These are phyloP conservation scores for Epizoanthus scotinus DNA, from an alignment of 92 coral and sea anemone species.

Conservation along the genomic window DNA sequence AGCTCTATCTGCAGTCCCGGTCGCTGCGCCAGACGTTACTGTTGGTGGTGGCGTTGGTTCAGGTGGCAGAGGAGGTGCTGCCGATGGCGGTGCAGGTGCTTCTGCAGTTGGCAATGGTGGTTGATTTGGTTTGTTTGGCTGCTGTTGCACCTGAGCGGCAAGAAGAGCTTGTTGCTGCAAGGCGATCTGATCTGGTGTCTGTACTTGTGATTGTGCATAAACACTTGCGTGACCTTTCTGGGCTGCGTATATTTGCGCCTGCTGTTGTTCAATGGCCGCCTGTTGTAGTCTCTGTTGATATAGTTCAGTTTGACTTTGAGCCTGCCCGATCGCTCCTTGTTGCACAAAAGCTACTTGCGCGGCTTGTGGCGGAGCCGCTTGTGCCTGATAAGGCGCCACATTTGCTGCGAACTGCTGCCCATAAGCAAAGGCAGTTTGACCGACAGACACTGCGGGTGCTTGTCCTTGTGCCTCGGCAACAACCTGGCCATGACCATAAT, in stretches of 20 bases:
- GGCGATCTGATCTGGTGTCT: constrained; percentile 8
- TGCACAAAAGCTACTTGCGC: constrained; percentile 46
- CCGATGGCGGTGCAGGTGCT: constrained; percentile 24
- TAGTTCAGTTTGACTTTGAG: constrained; percentile 21
- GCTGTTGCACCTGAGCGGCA: constrained; percentile 44
- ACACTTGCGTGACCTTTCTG: background rate
- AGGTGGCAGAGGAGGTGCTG: constrained; percentile 53
- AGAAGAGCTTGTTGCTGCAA: constrained; percentile 21
- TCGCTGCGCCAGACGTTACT: constrained; percentile 24
- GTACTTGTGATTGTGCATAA: background rate
- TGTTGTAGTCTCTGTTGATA: constrained; percentile 10
- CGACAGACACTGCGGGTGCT: background rate
- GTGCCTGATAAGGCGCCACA: constrained; percentile 41
- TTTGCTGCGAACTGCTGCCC: constrained; percentile 35
- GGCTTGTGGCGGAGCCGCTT: constrained; percentile 40
- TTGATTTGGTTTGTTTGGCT: constrained; percentile 2
- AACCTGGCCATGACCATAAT: constrained; percentile 58
- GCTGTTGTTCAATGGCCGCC: constrained; percentile 2
- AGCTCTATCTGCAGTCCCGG: constrained; percentile 11
- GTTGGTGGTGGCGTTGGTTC: constrained; percentile 47
- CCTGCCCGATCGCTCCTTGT: constrained; percentile 39
- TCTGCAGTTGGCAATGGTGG: constrained; percentile 58
- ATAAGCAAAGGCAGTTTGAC: constrained; percentile 19
- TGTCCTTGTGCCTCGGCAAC: constrained; percentile 40
- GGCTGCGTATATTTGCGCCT: constrained; percentile 11